A percentile compares a stretch with the other conserved stretches of the same genome.
Evolutionary conservation across 23 tunicate genomes (phyloP).

Genomic region (Phallusia fumigata): DNA sequence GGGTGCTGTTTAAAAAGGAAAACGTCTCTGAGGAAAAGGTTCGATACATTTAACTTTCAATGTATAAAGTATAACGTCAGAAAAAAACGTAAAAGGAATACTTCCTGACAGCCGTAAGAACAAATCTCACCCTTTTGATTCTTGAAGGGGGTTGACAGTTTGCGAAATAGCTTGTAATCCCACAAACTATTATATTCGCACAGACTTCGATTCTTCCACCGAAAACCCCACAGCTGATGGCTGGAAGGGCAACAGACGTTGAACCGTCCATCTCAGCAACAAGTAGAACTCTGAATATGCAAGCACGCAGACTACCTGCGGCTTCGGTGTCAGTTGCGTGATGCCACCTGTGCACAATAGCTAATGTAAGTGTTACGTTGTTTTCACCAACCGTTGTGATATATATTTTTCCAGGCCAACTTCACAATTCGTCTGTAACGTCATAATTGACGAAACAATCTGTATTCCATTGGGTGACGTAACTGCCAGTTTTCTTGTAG

Average conservation of each 20-base stretch:
- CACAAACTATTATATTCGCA: neutral
- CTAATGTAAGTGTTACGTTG: too few relatives aligned
- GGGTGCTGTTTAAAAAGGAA: too few relatives aligned
- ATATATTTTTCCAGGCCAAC: too few relatives aligned
- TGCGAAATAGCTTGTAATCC: neutral
- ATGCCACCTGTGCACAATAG: neutral
- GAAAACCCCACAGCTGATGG: conserved; percentile 3
- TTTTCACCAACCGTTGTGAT: too few relatives aligned
- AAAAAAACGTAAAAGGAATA: too few relatives aligned
- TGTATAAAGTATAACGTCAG: too few relatives aligned
- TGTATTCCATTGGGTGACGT: too few relatives aligned
- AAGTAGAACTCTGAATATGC: neutral
- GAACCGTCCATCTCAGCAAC: neutral
- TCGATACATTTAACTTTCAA: too few relatives aligned
- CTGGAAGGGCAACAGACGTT: neutral
- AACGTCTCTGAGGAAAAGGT: too few relatives aligned
- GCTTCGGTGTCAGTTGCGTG: neutral
- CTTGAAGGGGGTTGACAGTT: neutral
- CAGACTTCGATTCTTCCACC: neutral
- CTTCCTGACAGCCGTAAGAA: neutral
- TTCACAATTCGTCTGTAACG: too few relatives aligned
- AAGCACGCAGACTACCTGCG: neutral
- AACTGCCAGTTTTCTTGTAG: too few relatives aligned
- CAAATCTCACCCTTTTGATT: neutral
- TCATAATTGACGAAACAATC: too few relatives aligned